Conservation (phyloP, 2,797 vertebrate species). For the Lepus townsendii region DNA sequence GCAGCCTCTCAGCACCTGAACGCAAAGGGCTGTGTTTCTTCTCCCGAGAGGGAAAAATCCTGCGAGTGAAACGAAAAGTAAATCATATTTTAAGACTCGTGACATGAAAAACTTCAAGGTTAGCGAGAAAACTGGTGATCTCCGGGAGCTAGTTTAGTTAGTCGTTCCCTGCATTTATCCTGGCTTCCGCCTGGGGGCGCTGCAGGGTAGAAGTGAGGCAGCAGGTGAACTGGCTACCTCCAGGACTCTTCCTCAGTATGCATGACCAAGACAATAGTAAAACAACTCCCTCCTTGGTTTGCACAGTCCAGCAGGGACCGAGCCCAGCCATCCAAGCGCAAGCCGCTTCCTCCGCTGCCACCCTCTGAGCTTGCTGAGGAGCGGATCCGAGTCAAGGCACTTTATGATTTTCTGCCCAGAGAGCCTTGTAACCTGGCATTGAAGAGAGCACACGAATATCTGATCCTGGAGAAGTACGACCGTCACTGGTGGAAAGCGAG, state of each 20-base stretch:
- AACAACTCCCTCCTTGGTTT: background rate
- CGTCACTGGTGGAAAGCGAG: constrained; percentile 94
- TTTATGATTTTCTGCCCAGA: constrained; percentile 92
- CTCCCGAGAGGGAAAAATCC: background rate
- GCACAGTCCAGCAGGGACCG: constrained; percentile 85
- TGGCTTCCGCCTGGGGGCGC: background rate
- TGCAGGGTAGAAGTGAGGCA: background rate
- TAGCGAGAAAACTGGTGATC: background rate
- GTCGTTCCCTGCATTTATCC: background rate
- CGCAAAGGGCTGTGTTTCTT: background rate
- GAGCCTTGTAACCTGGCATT: constrained; percentile 91
- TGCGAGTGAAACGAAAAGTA: background rate
- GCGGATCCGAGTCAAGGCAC: constrained; percentile 89
- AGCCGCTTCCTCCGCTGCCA: constrained; percentile 91
- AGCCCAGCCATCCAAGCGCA: constrained; percentile 86
- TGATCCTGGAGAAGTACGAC: constrained; percentile 92
- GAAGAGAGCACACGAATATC: constrained; percentile 91
- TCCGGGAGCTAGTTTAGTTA: too few species aligned
- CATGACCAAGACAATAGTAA: background rate
- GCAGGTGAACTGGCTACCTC: background rate
- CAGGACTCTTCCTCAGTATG: background rate
- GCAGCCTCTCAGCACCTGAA: background rate
- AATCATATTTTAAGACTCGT: constrained; percentile 33
- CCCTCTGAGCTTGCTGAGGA: constrained; percentile 75
- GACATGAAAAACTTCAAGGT: background rate